Conservation (phyloP, 2,888 invertebrate species). For the Mythimna pallens region DNA sequence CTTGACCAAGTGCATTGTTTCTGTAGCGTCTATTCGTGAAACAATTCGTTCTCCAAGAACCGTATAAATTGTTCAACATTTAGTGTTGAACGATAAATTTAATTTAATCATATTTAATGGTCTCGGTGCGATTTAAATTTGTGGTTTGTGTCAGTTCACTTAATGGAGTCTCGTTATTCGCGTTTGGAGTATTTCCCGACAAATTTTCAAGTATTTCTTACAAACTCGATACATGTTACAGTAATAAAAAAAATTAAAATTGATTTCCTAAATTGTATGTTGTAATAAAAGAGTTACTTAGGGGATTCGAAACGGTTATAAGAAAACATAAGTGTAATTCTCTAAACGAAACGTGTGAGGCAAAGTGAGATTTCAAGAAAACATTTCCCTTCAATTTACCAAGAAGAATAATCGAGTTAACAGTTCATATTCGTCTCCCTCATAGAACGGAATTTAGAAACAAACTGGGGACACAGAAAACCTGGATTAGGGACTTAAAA, state of each 20-base stretch:
- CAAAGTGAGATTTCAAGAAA: neutral
- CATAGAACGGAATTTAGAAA: neutral
- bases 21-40: constrained; percentile 17
- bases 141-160: constrained; percentile 14
- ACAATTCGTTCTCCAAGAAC: constrained; percentile 36
- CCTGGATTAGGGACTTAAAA: too few relatives aligned
- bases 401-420: neutral
- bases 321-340: constrained; percentile 20
- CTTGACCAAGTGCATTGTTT: neutral
- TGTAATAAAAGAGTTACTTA: constrained; percentile 15
- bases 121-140: constrained; percentile 29
- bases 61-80: constrained; percentile 34
- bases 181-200: neutral
- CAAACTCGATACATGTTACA: neutral
- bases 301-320: constrained; percentile 30
- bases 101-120: constrained; percentile 27
- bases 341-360: neutral
- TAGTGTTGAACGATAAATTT: constrained; percentile 31
- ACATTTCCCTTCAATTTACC: neutral
- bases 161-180: constrained; percentile 6
- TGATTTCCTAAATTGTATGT: constrained; percentile 21
- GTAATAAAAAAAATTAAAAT: constrained; percentile 12
- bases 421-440: neutral
- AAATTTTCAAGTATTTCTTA: constrained; percentile 2
- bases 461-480: too few relatives aligned